Percentiles rank a stretch among this genome's conserved stretches.
These are phyloP conservation scores for Psix sp. DNA, from an alignment of 1,140 invertebrate genomes.

Conservation along the genomic window DNA sequence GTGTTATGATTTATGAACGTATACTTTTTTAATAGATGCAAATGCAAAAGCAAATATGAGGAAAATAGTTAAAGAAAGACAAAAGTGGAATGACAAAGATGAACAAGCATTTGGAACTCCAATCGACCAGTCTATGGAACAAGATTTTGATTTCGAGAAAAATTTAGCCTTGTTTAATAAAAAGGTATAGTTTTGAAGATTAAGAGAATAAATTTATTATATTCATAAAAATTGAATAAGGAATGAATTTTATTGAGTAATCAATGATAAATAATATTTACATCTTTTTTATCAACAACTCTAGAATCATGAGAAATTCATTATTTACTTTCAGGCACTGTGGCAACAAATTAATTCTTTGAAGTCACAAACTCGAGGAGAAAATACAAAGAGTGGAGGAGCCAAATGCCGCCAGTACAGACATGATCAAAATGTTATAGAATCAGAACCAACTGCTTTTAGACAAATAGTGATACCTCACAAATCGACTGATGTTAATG, in stretches of 20 bases:
- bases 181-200: no score
- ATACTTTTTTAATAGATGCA: constrained; percentile 26
- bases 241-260: no score
- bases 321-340: constrained; percentile 71
- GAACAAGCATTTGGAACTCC: constrained; percentile 81
- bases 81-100: constrained; percentile 75
- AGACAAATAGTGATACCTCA: constrained; percentile 84
- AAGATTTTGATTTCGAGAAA: constrained; percentile 96
- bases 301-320: no score
- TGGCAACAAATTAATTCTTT: constrained; percentile 84
- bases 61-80: constrained; percentile 64
- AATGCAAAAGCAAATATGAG: constrained; percentile 63
- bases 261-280: no score
- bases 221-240: constrained; percentile 1
- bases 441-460: constrained; percentile 80
- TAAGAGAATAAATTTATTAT: no score
- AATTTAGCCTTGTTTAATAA: constrained; percentile 95
- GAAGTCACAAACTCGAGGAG: constrained; percentile 81
- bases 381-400: constrained; percentile 62
- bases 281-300: no score
- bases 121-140: constrained; percentile 79
- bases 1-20: not conserved
- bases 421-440: constrained; percentile 91
- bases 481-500: constrained; percentile 77
- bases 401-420: constrained; percentile 75